Base-by-base conservation (phyloP, 2,888 invertebrate species). In the Thymelicus sylvestris region DNA sequence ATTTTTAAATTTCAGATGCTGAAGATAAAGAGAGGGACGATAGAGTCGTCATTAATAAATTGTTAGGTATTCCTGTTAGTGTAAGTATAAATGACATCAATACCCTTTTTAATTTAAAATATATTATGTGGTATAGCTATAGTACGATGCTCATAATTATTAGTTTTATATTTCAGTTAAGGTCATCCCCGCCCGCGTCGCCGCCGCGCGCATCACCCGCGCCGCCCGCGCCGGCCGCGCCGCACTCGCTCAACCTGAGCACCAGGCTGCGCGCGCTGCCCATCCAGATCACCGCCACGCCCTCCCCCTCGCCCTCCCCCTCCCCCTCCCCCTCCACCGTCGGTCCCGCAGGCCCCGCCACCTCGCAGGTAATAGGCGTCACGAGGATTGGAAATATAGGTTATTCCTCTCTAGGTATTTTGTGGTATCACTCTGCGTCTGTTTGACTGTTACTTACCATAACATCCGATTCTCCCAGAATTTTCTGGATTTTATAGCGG, bases 301-400 rank as follows among this genome's bases (percentile, higher is more conserved):
- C 92, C 79, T 89, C 92, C 74, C 90, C 92, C 80, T 87, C 92
- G 79, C 87, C 92, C 79, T 89, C 92, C 74, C 90, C 92, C 80
- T 87, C 92, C n/a, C 87, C 92, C 79, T 89, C 92, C 74, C 90
- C 92, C 80, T 87, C 92, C n/a, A n/a, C n/a, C n/a, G n/a, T n/a
- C n/a, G n/a, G n/a, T n/a, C 79, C 89, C 92, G 75, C 92, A 92
- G 92, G 92, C 74, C 90, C 92, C 73, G 90, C 92, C 80, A 87
- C 92, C 79, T 89, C 92, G 75, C 92, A 92, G 92, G 92, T 93
- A 90, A 91, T 78, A 89, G 79, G 77, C 79, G 77, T 79, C 77
- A 76, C 74, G 73, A 74, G 41, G 3, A 31, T 31, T 31, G 31
- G 31, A 31, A 31, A 31, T 31, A 31, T 31, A 3, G 31, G 31